A percentile compares a stretch with the other conserved stretches of the same genome.
These are phyloP conservation scores for Aphyosemion australe DNA, from an alignment of 2,113 vertebrate species.

Conservation along the genomic window DNA sequence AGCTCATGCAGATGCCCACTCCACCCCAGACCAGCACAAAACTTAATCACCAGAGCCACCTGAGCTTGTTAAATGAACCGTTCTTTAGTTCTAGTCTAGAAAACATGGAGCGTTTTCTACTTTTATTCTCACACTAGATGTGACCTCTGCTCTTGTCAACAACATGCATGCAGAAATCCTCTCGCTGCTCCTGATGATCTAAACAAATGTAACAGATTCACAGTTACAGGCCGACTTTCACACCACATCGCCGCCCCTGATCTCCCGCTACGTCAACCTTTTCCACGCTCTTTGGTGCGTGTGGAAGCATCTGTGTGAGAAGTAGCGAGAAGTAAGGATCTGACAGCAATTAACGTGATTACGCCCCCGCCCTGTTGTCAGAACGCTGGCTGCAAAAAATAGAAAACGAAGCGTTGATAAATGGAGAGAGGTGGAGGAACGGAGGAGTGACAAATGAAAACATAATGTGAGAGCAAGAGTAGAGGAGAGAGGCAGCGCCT, in stretches of 20 bases:
- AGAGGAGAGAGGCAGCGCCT: slow-evolving; percentile 19
- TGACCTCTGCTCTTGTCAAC: background rate
- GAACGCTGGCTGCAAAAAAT: slow-evolving; percentile 30
- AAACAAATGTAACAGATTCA: slow-evolving; percentile 1
- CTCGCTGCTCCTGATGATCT: slow-evolving; percentile 11
- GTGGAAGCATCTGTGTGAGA: slow-evolving; percentile 1
- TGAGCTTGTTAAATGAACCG: too few relatives aligned
- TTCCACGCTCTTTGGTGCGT: background rate
- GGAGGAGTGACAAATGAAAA: slow-evolving; percentile 55
- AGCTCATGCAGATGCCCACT: slow-evolving; percentile 5
- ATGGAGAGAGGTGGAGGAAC: slow-evolving; percentile 32
- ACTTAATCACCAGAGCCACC: background rate
- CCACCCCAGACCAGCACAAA: slow-evolving; percentile 8
- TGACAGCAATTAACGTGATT: slow-evolving; percentile 30
- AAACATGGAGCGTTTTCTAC: too few relatives aligned
- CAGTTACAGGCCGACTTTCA: background rate
- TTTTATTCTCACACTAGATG: too few relatives aligned
- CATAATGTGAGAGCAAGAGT: slow-evolving; percentile 32
- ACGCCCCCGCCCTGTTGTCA: slow-evolving; percentile 17
- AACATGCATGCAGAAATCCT: background rate
- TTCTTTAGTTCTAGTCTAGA: too few relatives aligned
- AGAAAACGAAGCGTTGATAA: slow-evolving; percentile 52
- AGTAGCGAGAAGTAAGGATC: background rate
- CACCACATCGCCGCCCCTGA: background rate
- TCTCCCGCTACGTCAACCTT: background rate